Evolutionary conservation across 2,113 vertebrate genomes (phyloP), one percentile per base, ranked within the genome.

Genomic region (Lepus americanus): DNA sequence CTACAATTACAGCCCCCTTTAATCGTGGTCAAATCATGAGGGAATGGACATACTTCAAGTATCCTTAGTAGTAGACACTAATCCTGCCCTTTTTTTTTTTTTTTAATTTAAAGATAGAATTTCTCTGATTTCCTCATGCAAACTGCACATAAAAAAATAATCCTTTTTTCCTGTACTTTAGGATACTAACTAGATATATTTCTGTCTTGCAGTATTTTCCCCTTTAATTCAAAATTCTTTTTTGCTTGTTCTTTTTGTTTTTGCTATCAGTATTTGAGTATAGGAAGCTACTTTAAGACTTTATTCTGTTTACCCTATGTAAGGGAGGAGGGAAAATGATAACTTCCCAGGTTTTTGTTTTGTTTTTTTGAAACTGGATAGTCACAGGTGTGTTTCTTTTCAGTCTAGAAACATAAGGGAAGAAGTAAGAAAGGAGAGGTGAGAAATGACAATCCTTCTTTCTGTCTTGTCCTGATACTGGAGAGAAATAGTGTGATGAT

Each of bases 1-100:
- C 55, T 19, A 59, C 19, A 19, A 59, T 59, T 14, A 14, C 12
- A 59, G 55, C 55, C 55, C 19, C 55, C 55, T 59, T 59, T 59
- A 59, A 59, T 59, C 14, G 1, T 59, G 13, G 19, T 59, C 19
- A 93, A 92, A 29, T 84, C 23, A 12, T 80, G 53, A 93, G 51
- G n/a, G 90, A 92, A 64, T 79, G 9, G 23, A 36, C 49, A 79
- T 82, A 51, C 39, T 70, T 90, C 12, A 87, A 89, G 25, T 94
- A 76, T 0, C 82, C 39, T 84, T 88, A 66, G 29, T 36, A 70
- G 17, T 93, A 69, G 69, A 23, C 66, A 70, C 23, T 96, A 81
- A 85, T 92, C 92, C 14, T 90, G 3, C 77, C 81, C 7, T 9
- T 9, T 7, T 44, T 44, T 44, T 44, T 7, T 6, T 44, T 44